Evolutionary conservation across 2,113 vertebrate genomes (phyloP).

Genomic region (Tupaia tana): DNA sequence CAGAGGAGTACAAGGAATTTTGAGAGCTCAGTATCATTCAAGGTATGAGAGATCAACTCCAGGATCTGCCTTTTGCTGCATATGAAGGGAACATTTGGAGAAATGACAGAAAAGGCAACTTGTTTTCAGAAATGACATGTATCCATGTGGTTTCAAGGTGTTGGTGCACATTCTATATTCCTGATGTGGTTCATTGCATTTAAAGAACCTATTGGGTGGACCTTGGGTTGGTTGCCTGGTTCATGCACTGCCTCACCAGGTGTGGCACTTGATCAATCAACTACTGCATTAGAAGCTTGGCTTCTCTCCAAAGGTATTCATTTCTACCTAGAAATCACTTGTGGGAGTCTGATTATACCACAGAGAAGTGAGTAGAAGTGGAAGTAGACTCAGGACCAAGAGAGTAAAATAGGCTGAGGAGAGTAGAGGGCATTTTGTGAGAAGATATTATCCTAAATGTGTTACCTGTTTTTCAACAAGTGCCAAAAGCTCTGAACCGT

Average conservation of each 20-base stretch:
- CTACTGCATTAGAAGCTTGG: not conserved
- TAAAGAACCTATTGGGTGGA: not conserved
- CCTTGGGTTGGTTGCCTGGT: not conserved
- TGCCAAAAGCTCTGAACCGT: not conserved
- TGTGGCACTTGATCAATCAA: not conserved
- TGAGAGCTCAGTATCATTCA: not conserved
- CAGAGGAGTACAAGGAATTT: not conserved
- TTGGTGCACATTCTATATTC: not conserved
- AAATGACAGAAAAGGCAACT: not conserved
- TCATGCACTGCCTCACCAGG: not conserved
- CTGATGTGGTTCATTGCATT: not conserved
- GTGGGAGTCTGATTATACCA: not conserved
- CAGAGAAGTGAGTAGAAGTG: not conserved
- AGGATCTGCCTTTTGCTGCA: not conserved
- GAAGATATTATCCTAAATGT: not conserved
- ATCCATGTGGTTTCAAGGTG: not conserved
- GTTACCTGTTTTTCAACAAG: not conserved
- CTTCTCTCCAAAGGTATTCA: not conserved
- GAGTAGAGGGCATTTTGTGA: not conserved
- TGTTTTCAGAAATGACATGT: not conserved
- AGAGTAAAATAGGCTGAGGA: not conserved
- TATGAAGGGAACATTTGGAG: not conserved
- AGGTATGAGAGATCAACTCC: not conserved
- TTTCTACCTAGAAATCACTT: not conserved
- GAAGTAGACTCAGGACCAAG: not conserved